Evolutionary conservation across 2,888 invertebrate genomes (phyloP).

Genomic region (Reticulitermes lucifugus): DNA sequence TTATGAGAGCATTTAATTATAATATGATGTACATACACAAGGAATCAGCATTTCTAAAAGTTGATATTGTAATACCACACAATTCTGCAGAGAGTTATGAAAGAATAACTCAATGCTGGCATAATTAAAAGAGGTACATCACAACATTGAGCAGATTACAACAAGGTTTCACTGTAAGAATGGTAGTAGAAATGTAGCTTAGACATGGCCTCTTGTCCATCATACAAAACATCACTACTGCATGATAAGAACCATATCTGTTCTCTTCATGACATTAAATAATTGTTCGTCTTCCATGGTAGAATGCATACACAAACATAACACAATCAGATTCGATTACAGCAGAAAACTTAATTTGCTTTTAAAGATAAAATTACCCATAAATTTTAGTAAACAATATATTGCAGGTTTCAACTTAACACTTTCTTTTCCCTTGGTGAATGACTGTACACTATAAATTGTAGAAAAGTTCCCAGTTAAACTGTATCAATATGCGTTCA

Average conservation of each 20-base stretch:
- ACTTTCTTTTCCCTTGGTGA: neutral
- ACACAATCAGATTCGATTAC: neutral
- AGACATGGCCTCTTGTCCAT: slow-evolving; percentile 16
- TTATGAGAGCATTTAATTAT: neutral
- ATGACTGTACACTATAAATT: neutral
- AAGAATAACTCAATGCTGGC: neutral
- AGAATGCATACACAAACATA: neutral
- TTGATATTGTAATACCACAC: neutral
- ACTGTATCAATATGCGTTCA: neutral
- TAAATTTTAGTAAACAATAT: neutral
- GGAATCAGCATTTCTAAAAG: neutral
- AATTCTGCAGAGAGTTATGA: neutral
- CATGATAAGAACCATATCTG: slow-evolving; percentile 10
- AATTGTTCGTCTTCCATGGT: neutral
- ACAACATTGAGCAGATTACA: neutral
- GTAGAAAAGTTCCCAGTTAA: neutral
- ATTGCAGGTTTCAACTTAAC: neutral
- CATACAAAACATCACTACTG: slow-evolving; percentile 21
- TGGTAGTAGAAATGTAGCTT: slow-evolving; percentile 28
- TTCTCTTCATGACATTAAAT: neutral
- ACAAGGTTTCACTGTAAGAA: slow-evolving; percentile 37
- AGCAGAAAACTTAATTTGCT: neutral
- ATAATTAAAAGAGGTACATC: neutral
- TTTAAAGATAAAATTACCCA: neutral
- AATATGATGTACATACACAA: neutral